Percentiles rank a stretch among this genome's conserved stretches.
phyloP scores from a whole-genome alignment of 2,888 invertebrate genomes.

The Mystacides longicornis region DNA sequence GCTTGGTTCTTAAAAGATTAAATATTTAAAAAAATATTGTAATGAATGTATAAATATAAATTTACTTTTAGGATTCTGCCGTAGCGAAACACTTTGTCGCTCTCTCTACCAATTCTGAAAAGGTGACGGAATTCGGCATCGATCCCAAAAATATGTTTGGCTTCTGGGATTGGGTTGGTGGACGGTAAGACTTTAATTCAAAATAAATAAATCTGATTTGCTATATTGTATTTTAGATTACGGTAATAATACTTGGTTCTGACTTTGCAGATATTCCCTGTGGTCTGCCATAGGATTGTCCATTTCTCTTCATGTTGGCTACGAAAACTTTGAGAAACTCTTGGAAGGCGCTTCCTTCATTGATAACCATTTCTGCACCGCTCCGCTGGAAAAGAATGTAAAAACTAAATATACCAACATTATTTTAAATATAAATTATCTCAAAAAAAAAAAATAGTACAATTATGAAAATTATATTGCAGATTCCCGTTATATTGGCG shows the following conservation, averaged over 20 bases:
- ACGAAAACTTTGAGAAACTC: conserved; percentile 88
- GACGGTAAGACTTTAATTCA: conserved; percentile 58
- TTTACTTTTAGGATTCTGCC: conserved; percentile 54
- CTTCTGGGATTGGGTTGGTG: conserved; percentile 99
- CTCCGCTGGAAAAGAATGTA: conserved; percentile 89
- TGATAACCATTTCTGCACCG: conserved; percentile 85
- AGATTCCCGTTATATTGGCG: conserved; percentile 92
- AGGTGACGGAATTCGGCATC: conserved; percentile 97
- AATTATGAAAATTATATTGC: conserved; percentile 8
- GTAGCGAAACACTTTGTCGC: conserved; percentile 99
- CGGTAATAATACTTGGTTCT: neutral
- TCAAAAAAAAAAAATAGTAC: neutral
- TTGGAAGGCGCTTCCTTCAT: conserved; percentile 87
- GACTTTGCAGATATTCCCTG: conserved; percentile 57
- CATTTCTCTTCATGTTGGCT: conserved; percentile 88
- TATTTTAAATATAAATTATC: neutral
- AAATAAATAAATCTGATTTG: neutral
- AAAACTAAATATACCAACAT: too few species aligned
- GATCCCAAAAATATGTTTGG: conserved; percentile 97
- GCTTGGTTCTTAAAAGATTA: too few species aligned
- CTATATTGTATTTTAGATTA: neutral
- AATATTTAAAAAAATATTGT: too few species aligned
- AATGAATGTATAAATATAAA: too few species aligned
- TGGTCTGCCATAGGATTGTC: conserved; percentile 99
- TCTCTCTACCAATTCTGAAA: conserved; percentile 87